Base-by-base conservation (phyloP, 2,888 invertebrate genomes). In the Andrena marginata region DNA sequence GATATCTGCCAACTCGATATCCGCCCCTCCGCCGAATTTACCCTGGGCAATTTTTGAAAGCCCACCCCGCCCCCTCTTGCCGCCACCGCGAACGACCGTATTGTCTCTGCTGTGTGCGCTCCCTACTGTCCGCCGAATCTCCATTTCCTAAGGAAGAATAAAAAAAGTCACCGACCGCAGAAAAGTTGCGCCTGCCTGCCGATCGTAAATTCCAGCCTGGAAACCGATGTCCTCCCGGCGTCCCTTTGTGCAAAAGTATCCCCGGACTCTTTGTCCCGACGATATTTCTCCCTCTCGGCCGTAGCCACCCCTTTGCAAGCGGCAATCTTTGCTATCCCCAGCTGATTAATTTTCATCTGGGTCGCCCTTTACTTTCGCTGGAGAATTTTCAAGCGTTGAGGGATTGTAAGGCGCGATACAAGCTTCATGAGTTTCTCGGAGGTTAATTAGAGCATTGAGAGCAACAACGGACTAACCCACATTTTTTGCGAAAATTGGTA, bases 1-100 rank as follows among this genome's bases (percentile, higher is more conserved):
- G 84, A 85, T 87, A 80, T 70, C 84, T 76, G 77, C 78, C 80
- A 77, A 79, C 77, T 79, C 77, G 77, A 83, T 79, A 77, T 81
- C 81, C 77, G 20, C 29, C 26, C 56, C 33, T 10, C 20, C 74
- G 49, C 26, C 56, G 81, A 75, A 82, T 83, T 77, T 77, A 67
- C 74, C 59, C 71, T 26, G 16, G 20, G 70, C 65, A 67, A 67
- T 59, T 81, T 75, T 71, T 70, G 60, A 72, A 72, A 67, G 60
- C 64, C 59, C 20, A 59, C 8, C 23, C 51, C 51, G 2, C 20
- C 51, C 48, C 20, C 23, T 16, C 51, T 68, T 10, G 56, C 64
- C 62, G 6, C 20, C 51, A 54, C 26, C 23, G n/a, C 31, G 33
- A 29, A 29, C 63, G 20, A 20, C 42, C 5, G 49, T 65, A 80